Percentiles rank a stretch among this genome's conserved stretches.
phyloP scores from a whole-genome alignment of 2,797 vertebrate species.

The Sciaenops ocellatus region DNA sequence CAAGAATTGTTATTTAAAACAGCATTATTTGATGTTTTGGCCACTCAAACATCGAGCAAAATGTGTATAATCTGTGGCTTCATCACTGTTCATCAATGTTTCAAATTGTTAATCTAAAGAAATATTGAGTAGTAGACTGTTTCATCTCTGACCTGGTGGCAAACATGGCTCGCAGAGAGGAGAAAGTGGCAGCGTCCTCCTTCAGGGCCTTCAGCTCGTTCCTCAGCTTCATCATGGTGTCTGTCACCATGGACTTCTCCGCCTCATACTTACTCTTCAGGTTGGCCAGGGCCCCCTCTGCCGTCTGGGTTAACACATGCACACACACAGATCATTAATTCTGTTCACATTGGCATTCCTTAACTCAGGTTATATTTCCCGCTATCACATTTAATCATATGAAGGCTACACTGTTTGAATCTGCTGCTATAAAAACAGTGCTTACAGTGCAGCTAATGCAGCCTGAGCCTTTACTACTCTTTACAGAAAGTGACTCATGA shows the following conservation, averaged over 20 bases:
- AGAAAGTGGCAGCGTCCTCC: slow-evolving; percentile 98
- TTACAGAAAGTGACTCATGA: not conserved
- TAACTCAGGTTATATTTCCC: not conserved
- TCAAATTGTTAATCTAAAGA: not conserved
- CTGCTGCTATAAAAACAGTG: not conserved
- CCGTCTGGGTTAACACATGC: slow-evolving; percentile 85
- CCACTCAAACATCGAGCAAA: not conserved
- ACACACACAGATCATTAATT: slow-evolving; percentile 5
- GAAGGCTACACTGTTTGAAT: not conserved
- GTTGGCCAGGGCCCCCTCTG: slow-evolving; percentile 94
- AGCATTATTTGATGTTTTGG: not conserved
- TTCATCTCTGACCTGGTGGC: slow-evolving; percentile 86
- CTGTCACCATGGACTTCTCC: slow-evolving; percentile 96
- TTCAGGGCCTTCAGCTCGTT: slow-evolving; percentile 97
- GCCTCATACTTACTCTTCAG: slow-evolving; percentile 98
- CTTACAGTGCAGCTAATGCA: not conserved
- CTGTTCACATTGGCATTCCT: not conserved
- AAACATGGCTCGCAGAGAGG: slow-evolving; percentile 97
- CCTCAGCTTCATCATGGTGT: slow-evolving; percentile 96
- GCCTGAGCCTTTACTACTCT: not conserved
- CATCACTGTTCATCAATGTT: not conserved
- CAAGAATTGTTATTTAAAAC: too few relatives aligned
- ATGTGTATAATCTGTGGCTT: not conserved
- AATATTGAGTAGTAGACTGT: not conserved
- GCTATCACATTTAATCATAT: not conserved